Conservation (phyloP, 2,113 vertebrate genomes). For the Zootoca vivipara region DNA sequence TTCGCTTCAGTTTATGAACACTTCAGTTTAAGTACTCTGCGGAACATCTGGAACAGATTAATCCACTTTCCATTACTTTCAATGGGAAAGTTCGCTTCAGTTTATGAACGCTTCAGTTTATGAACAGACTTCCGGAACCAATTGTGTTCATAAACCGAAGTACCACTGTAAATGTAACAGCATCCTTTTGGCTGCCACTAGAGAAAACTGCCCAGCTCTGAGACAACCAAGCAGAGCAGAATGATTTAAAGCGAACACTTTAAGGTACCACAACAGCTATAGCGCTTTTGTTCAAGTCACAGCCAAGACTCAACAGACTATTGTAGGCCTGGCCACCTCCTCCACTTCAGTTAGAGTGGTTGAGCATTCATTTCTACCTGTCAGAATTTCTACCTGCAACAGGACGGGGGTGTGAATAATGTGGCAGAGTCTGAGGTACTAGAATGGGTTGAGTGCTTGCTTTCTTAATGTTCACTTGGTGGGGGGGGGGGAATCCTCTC, state of each 20-base stretch:
- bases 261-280: neutral
- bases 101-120: no score
- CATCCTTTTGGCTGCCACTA: constrained; percentile 10
- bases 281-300: neutral
- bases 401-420: neutral
- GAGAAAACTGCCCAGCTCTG: neutral
- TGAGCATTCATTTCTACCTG: neutral
- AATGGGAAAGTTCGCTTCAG: no score
- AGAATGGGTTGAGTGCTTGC: neutral
- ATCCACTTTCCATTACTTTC: no score
- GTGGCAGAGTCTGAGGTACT: neutral
- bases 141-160: no score
- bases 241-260: neutral
- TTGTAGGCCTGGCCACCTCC: neutral
- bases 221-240: neutral
- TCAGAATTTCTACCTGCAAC: neutral
- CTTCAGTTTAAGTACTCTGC: no score
- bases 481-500: neutral
- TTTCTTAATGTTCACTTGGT: neutral
- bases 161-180: constrained; percentile 25
- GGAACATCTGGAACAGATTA: no score
- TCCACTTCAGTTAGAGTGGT: neutral
- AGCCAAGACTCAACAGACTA: neutral
- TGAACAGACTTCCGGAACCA: no score
- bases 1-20: no score